phyloP scores from a whole-genome alignment of 2,797 vertebrate species.

The Mionectes olivaceus region DNA sequence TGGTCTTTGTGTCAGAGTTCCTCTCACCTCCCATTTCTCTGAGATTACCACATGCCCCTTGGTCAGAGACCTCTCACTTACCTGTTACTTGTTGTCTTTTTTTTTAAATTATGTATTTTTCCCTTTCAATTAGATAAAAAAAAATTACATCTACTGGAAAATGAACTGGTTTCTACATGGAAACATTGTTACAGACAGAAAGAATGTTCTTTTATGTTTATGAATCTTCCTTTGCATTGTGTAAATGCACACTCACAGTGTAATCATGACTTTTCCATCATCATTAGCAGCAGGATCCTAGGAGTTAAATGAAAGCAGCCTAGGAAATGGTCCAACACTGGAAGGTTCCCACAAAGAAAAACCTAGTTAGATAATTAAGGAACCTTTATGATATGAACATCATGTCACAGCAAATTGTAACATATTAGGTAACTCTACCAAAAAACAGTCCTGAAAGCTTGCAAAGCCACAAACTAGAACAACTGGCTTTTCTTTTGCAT shows the following conservation, averaged over 20 bases:
- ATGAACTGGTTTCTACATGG: neutral
- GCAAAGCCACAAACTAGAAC: neutral
- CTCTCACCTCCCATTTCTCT: neutral
- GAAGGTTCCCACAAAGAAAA: conserved; percentile 28
- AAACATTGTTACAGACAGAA: neutral
- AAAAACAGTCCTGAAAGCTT: neutral
- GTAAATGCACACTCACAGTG: conserved; percentile 28
- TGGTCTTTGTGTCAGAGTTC: neutral
- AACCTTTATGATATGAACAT: conserved; percentile 40
- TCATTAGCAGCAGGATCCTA: conserved; percentile 44
- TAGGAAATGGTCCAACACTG: neutral
- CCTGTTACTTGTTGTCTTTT: neutral
- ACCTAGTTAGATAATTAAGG: conserved; percentile 56
- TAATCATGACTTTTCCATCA: conserved; percentile 43
- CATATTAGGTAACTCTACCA: neutral
- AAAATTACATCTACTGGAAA: neutral
- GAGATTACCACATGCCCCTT: fast-evolving
- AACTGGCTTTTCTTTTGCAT: neutral
- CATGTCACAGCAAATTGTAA: neutral
- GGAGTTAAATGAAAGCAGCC: conserved; percentile 46
- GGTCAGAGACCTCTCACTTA: neutral
- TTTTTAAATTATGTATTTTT: neutral
- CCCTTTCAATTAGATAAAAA: neutral
- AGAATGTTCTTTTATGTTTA: neutral
- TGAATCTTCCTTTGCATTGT: neutral